A percentile compares a stretch with the other conserved stretches of the same genome.
These are phyloP conservation scores for Paedocypris sp. DNA, from an alignment of 2,113 vertebrate genomes.

Conservation along the genomic window DNA sequence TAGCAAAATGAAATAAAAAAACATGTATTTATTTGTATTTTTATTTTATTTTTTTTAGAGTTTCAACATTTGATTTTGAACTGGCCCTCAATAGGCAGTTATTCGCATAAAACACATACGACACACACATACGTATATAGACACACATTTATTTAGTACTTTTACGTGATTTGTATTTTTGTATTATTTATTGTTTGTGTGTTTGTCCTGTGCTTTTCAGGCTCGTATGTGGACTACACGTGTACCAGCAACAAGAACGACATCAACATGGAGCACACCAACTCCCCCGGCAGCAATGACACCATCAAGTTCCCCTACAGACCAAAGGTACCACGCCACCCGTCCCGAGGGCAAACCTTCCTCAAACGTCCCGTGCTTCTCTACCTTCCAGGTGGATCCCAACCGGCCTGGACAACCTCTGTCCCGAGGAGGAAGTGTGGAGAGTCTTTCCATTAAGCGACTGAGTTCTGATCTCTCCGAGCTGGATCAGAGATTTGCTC, in stretches of 20 bases:
- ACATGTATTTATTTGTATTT: too few relatives aligned
- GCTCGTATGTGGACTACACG: constrained; percentile 80
- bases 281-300: constrained; percentile 87
- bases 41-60: too few relatives aligned
- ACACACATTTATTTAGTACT: too few relatives aligned
- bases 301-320: constrained; percentile 92
- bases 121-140: too few relatives aligned
- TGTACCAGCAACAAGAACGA: constrained; percentile 92
- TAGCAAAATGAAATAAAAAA: too few relatives aligned
- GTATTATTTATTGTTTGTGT: too few relatives aligned
- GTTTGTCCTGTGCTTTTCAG: constrained; percentile 51
- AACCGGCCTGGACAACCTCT: constrained; percentile 76
- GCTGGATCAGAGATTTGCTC: constrained; percentile 77
- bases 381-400: constrained; percentile 67
- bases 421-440: constrained; percentile 89
- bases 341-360: background rate
- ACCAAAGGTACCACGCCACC: constrained; percentile 55
- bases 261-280: constrained; percentile 75
- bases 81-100: too few relatives aligned
- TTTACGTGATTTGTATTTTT: too few relatives aligned
- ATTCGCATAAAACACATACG: too few relatives aligned
- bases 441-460: constrained; percentile 85
- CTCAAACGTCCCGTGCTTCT: background rate
- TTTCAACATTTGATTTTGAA: too few relatives aligned
- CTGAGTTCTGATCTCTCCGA: constrained; percentile 95